A percentile compares a stretch with the other conserved stretches of the same genome.
Evolutionary conservation across 2,888 invertebrate genomes (phyloP).

Genomic region (Agonopterix heracliana): DNA sequence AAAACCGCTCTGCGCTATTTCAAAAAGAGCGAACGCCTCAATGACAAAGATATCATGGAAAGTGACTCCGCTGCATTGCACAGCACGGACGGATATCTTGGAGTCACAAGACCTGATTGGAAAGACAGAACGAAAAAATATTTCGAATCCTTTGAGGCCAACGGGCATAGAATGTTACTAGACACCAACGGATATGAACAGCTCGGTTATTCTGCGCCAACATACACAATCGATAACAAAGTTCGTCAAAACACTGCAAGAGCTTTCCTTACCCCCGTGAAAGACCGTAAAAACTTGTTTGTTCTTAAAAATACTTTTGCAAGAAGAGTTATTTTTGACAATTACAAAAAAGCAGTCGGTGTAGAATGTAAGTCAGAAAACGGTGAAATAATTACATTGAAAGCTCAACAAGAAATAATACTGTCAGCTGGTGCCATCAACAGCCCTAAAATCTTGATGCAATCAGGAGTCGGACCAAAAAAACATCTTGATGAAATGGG

Average conservation of each 20-base stretch:
- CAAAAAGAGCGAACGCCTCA: constrained; percentile 21
- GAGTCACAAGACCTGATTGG: constrained; percentile 38
- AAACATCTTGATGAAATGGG: constrained; percentile 27
- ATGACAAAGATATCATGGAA: constrained; percentile 8
- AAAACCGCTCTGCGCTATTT: constrained; percentile 20
- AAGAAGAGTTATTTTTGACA: constrained; percentile 26
- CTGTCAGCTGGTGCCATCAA: constrained; percentile 42
- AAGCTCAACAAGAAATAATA: constrained; percentile 33
- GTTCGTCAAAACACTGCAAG: constrained; percentile 30
- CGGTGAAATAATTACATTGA: constrained; percentile 15
- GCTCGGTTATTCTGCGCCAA: constrained; percentile 32
- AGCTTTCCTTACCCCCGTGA: constrained; percentile 25
- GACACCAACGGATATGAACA: constrained; percentile 38
- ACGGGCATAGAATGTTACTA: constrained; percentile 30
- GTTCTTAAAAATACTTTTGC: constrained; percentile 30
- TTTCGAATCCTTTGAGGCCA: constrained; percentile 33
- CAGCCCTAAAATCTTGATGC: constrained; percentile 40
- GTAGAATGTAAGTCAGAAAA: constrained; percentile 24
- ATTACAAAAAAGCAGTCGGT: constrained; percentile 24
- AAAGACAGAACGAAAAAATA: constrained; percentile 45
- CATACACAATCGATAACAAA: constrained; percentile 24
- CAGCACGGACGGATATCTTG: constrained; percentile 18
- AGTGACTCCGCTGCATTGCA: constrained; percentile 34
- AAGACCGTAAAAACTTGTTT: constrained; percentile 26
- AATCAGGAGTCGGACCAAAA: constrained; percentile 42